phyloP scores from a whole-genome alignment of 2,888 invertebrate genomes.

The Metellina segmentata region DNA sequence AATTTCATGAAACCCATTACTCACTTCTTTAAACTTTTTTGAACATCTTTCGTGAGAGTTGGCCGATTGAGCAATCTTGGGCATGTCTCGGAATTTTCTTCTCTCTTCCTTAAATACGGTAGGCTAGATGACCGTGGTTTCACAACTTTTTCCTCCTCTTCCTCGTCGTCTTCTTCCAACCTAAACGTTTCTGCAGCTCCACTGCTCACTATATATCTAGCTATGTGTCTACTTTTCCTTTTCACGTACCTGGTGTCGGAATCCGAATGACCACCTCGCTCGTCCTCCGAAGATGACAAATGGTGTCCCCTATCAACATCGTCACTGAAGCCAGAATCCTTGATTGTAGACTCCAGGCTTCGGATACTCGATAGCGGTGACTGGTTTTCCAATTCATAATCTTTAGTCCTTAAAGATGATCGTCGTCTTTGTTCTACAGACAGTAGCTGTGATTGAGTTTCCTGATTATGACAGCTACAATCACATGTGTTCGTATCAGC shows the following conservation, averaged over 20 bases:
- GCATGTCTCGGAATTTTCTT: slow-evolving; percentile 40
- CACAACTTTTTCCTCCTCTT: slow-evolving; percentile 36
- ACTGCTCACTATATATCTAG: slow-evolving; percentile 63
- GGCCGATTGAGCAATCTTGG: slow-evolving; percentile 67
- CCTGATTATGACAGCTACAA: slow-evolving; percentile 11
- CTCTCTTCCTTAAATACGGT: slow-evolving; percentile 61
- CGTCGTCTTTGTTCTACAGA: slow-evolving; percentile 21
- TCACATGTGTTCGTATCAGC: slow-evolving; percentile 7
- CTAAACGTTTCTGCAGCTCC: slow-evolving; percentile 67
- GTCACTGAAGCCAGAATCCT: slow-evolving; percentile 76
- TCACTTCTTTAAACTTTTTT: slow-evolving; percentile 91
- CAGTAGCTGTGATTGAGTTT: background rate
- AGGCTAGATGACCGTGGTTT: slow-evolving; percentile 66
- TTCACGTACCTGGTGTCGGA: slow-evolving; percentile 23
- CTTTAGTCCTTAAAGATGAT: slow-evolving; percentile 53
- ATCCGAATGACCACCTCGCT: slow-evolving; percentile 33
- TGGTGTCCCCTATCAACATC: slow-evolving; percentile 63
- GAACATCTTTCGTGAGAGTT: slow-evolving; percentile 92
- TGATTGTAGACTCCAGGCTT: slow-evolving; percentile 71
- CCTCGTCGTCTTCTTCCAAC: slow-evolving; percentile 61
- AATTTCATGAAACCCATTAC: slow-evolving; percentile 76
- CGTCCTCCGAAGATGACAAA: slow-evolving; percentile 46
- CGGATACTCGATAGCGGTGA: slow-evolving; percentile 73
- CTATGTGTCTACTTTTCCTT: background rate
- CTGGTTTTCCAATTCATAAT: slow-evolving; percentile 60